These are phyloP conservation scores for Mionectes olivaceus DNA, from an alignment of 2,797 vertebrate species.

Conservation along the genomic window DNA sequence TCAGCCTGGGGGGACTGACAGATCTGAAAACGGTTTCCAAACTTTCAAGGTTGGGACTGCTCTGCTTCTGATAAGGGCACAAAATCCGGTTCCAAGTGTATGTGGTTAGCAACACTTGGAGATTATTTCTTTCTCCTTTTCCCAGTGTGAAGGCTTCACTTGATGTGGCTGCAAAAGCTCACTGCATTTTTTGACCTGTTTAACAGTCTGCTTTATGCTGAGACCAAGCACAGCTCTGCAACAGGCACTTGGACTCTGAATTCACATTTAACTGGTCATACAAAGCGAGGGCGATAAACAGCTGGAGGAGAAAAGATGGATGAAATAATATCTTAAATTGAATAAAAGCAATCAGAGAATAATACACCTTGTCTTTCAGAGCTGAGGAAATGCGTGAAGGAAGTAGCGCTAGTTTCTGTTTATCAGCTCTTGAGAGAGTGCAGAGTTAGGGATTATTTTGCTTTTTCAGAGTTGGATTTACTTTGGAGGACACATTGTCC, in stretches of 20 bases:
- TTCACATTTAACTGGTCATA: neutral
- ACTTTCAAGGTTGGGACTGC: neutral
- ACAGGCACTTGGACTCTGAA: neutral
- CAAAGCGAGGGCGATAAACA: neutral
- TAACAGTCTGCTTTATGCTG: neutral
- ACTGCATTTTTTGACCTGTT: neutral
- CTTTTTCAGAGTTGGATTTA: neutral
- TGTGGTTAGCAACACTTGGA: neutral
- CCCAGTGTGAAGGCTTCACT: neutral
- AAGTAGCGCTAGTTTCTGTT: constrained; percentile 1
- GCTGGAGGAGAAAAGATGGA: neutral
- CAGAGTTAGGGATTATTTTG: neutral
- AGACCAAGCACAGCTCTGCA: neutral
- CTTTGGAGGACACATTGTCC: neutral
- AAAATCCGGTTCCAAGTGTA: neutral
- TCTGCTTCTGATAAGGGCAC: neutral
- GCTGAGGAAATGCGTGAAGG: neutral
- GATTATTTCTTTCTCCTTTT: neutral
- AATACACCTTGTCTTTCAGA: neutral
- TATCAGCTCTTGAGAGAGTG: neutral
- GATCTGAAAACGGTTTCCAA: neutral
- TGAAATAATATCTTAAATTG: neutral
- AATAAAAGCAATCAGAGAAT: neutral
- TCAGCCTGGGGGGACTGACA: neutral
- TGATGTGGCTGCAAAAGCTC: neutral